Conservation (phyloP, 2,113 vertebrate species). For the Coptodon bakossiorum region DNA sequence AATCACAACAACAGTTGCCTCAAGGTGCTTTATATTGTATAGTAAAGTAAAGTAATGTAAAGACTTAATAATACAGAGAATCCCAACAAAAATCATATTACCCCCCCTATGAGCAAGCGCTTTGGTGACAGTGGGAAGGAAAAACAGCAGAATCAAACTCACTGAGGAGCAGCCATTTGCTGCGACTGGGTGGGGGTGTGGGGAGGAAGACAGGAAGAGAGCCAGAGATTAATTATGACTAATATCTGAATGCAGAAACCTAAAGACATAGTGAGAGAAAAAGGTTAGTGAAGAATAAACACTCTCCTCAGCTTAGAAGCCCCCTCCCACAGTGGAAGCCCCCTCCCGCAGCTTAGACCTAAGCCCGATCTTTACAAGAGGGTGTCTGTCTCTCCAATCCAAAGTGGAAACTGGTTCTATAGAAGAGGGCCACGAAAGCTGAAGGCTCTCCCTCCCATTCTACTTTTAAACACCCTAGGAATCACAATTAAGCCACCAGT, state of each 20-base stretch:
- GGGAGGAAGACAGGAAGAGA: background rate
- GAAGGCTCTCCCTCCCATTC: background rate
- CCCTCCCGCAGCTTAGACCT: background rate
- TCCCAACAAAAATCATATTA: background rate
- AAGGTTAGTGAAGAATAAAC: background rate
- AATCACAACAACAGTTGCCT: background rate
- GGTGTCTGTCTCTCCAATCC: background rate
- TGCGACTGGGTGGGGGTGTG: background rate
- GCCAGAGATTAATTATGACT: background rate
- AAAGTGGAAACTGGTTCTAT: background rate
- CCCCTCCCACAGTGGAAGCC: background rate
- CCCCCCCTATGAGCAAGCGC: background rate
- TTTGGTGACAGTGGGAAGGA: background rate
- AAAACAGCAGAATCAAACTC: background rate
- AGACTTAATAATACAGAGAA: background rate
- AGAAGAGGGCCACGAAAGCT: background rate
- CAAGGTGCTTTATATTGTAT: background rate
- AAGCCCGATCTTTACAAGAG: background rate
- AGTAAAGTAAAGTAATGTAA: background rate
- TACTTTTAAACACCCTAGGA: background rate
- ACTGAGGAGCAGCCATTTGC: background rate
- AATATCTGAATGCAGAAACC: background rate
- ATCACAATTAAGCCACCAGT: background rate
- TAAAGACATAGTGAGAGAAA: background rate
- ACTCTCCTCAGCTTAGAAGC: background rate